Evolutionary conservation across 2,797 vertebrate species (phyloP), one percentile per base, ranked within the genome.

Genomic region (Loriculus beryllinus): DNA sequence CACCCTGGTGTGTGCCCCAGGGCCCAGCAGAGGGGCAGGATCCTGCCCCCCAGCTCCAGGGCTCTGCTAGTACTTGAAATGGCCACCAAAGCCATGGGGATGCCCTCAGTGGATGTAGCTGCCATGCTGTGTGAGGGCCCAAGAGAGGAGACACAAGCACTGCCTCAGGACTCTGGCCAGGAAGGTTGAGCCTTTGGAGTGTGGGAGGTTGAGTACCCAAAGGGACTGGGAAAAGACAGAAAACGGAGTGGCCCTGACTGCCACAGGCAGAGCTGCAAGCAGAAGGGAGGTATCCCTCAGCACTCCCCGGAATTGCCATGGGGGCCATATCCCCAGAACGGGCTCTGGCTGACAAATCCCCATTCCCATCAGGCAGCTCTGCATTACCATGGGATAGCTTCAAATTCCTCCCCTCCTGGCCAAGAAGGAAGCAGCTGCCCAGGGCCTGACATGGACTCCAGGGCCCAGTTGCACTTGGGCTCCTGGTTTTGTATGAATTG

Each of bases 191-290:
- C 29, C 11, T 19, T 45, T 26, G 3, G 6, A 26, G 31, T 51
- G n/a, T 4, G 1, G 71, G 47, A 45, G 64, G 47, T 16, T 0
- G 0, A 65, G 57, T 0, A 0, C 35, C 33, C 1, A 3, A 35
- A 12, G 64, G n/a, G 22, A 69, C 23, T 2, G 3, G 16, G 52
- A 22, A 39, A 13, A 17, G 64, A 26, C 48, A 8, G 10, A 31
- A 10, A 4, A 25, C 4, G 20, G n/a, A 20, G 16, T 2, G 7
- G 43, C 14, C 25, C 22, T 16, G 52, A 23, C 29, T 8, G 20
- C 26, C 26, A 3, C 0, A 19, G 78, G 45, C 25, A 29, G 63
- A 28, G 33, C 23, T 40, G 29, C 37, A 43, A n/a, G 39, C n/a
- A 45, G 76, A 49, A 57, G 17, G n/a, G 22, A 16, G 2, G 0